Conservation (phyloP, 2,113 vertebrate species). For the Cyphomyrus discorhynchus region DNA sequence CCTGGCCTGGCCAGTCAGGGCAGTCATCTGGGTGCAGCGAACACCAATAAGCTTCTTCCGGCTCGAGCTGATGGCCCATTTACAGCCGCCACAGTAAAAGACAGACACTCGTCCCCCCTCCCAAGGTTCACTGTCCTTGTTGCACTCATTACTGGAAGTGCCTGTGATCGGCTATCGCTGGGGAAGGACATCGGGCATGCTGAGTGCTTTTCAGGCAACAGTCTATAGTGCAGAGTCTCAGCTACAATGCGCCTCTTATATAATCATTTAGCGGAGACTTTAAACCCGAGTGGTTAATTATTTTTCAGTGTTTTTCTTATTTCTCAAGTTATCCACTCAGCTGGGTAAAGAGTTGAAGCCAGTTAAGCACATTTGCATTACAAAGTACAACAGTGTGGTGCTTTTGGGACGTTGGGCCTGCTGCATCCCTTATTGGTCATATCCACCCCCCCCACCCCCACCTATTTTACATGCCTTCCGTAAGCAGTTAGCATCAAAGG, state of each 20-base stretch:
- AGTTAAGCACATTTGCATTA: neutral
- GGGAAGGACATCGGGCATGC: neutral
- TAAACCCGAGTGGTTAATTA: neutral
- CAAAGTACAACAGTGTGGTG: neutral
- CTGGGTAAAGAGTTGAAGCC: neutral
- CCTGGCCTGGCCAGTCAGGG: neutral
- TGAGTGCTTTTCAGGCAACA: neutral
- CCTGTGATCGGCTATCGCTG: neutral
- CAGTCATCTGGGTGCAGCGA: too few species aligned
- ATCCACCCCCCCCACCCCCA: neutral
- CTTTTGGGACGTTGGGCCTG: neutral
- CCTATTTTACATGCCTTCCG: neutral
- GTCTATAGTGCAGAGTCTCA: neutral
- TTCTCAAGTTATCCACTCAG: neutral
- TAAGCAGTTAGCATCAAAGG: neutral
- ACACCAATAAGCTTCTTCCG: neutral
- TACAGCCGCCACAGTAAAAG: neutral
- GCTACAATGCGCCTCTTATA: neutral
- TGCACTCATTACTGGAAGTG: neutral
- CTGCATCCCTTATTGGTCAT: neutral
- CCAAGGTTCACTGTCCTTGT: neutral
- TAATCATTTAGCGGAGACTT: neutral
- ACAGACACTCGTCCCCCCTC: neutral
- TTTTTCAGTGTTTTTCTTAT: neutral
- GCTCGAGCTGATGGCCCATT: neutral